Percentiles rank a stretch among this genome's conserved stretches.
phyloP scores from a whole-genome alignment of 2,888 invertebrate genomes.

The Eupithecia exiguata region DNA sequence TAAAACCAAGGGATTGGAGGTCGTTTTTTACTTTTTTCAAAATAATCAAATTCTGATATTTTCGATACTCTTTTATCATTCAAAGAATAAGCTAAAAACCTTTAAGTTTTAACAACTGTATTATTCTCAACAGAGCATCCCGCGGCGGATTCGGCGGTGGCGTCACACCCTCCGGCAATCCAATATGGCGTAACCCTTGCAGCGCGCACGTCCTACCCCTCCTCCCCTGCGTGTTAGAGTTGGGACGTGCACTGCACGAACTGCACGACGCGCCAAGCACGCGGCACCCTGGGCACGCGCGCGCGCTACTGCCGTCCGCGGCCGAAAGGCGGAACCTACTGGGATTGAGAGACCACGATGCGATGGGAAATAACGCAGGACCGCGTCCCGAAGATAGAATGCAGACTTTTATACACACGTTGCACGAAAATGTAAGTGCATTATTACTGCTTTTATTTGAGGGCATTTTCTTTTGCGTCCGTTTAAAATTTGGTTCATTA shows the following conservation, averaged over 20 bases:
- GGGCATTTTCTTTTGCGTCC: neutral
- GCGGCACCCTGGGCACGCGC: conserved; percentile 87
- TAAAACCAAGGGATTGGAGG: too few species aligned
- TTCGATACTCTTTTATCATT: neutral
- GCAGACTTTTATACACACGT: conserved; percentile 91
- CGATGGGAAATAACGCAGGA: conserved; percentile 56
- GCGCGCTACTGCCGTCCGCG: conserved; percentile 88
- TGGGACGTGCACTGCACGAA: conserved; percentile 91
- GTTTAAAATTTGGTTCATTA: too few species aligned
- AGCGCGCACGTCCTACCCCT: conserved; percentile 92
- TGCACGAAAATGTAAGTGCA: conserved; percentile 86
- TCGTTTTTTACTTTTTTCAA: too few species aligned
- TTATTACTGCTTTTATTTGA: neutral
- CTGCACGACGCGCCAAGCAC: conserved; percentile 89
- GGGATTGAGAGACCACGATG: conserved; percentile 82
- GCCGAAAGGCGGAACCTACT: conserved; percentile 90
- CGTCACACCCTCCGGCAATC: conserved; percentile 89
- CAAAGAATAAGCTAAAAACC: neutral
- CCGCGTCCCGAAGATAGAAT: conserved; percentile 90
- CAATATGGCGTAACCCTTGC: conserved; percentile 93
- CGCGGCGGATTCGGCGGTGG: conserved; percentile 93
- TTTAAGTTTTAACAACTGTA: neutral
- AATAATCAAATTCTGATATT: neutral
- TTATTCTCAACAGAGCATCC: conserved; percentile 82
- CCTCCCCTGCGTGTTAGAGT: conserved; percentile 89